Conservation (phyloP, 2,888 invertebrate genomes). For the Spatulosminthurus flaviceps region DNA sequence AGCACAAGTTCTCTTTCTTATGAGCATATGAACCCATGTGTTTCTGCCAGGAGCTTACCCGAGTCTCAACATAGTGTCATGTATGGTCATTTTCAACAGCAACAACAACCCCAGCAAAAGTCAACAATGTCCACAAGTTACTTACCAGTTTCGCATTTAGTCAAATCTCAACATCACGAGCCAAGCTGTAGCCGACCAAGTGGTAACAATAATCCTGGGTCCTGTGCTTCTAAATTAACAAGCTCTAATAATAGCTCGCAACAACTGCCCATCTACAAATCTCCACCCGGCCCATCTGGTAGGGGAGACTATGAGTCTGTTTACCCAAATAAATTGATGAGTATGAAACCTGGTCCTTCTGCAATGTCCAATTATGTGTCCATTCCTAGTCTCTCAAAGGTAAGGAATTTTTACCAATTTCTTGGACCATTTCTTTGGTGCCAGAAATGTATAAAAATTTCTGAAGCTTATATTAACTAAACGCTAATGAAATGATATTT, state of each 20-base stretch:
- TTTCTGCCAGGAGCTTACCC: conserved; percentile 17
- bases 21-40: neutral
- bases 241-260: neutral
- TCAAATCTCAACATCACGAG: conserved; percentile 6
- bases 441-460: neutral
- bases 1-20: no score
- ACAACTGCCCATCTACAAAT: conserved; percentile 26
- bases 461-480: neutral
- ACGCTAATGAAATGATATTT: no score
- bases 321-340: conserved; percentile 31
- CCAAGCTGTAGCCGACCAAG: neutral
- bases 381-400: conserved; percentile 36
- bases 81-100: neutral
- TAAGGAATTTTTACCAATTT: neutral
- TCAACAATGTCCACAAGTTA: conserved; percentile 26
- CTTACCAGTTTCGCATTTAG: conserved; percentile 15
- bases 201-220: neutral
- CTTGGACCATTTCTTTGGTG: no score
- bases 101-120: neutral
- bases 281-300: neutral
- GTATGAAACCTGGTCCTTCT: conserved; percentile 23
- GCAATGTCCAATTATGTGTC: conserved; percentile 37
- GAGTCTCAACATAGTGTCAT: neutral
- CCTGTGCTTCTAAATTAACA: neutral
- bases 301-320: conserved; percentile 36